These are phyloP conservation scores for Tachysurus vachellii DNA, from an alignment of 2,113 vertebrate species.

Conservation along the genomic window DNA sequence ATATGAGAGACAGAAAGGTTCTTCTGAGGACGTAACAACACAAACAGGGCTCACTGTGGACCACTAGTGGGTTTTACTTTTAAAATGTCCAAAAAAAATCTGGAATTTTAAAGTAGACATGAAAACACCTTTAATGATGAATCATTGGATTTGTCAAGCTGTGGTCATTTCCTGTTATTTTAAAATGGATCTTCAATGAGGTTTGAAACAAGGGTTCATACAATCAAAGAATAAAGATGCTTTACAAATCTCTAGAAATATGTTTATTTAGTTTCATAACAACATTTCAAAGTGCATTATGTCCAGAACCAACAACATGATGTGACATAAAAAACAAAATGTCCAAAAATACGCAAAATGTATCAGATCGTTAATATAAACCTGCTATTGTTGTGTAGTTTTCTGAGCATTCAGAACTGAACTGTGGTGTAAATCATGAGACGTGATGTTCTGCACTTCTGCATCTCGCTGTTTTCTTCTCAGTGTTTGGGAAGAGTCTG, in stretches of 20 bases:
- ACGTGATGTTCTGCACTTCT: not conserved
- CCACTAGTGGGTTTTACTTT: no score
- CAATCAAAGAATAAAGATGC: not conserved
- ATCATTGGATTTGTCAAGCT: not conserved
- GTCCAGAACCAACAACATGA: no score
- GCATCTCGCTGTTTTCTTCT: not conserved
- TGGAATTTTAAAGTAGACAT: not conserved
- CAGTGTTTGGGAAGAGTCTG: slow-evolving; percentile 86
- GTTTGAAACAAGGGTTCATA: no score
- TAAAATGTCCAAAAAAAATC: not conserved
- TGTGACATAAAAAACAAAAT: no score
- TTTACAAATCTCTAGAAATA: not conserved
- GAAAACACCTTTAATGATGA: not conserved
- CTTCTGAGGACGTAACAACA: not conserved
- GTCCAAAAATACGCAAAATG: no score
- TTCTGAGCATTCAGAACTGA: no score
- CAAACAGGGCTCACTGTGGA: not conserved
- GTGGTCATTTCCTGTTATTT: not conserved
- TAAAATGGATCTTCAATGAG: not conserved
- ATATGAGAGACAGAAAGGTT: not conserved
- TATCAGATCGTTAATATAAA: not conserved
- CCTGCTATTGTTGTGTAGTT: not conserved
- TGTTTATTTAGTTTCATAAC: not conserved
- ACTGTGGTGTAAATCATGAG: not conserved
- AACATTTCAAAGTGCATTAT: not conserved